These are phyloP conservation scores for Cynaeus angustus DNA, from an alignment of 2,888 invertebrate species.

Conservation along the genomic window DNA sequence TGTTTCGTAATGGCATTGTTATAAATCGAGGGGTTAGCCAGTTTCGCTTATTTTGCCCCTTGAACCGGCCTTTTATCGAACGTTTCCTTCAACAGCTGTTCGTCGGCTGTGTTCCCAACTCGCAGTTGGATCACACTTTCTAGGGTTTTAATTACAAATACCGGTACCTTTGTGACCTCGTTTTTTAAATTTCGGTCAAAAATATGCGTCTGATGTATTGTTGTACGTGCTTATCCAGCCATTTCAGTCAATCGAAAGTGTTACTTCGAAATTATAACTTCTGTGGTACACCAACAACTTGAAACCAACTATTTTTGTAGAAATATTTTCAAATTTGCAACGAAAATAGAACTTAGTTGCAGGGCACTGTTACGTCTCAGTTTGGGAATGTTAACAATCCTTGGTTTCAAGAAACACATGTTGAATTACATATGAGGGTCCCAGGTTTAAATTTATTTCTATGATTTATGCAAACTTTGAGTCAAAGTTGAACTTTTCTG, in stretches of 20 bases:
- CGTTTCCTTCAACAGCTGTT: constrained; percentile 47
- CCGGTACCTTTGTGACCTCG: constrained; percentile 46
- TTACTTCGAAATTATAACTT: constrained; percentile 19
- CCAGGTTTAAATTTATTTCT: no score
- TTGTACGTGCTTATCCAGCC: constrained; percentile 27
- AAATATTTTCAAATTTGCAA: no score
- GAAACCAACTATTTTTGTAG: no score
- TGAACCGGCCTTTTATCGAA: constrained; percentile 42
- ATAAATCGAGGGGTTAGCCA: constrained; percentile 6
- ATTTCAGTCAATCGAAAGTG: constrained; percentile 32
- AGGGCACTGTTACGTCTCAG: no score
- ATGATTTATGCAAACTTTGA: no score
- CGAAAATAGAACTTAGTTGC: no score
- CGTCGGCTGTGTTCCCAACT: constrained; percentile 13
- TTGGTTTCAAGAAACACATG: no score
- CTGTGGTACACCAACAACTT: no score
- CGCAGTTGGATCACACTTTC: constrained; percentile 22
- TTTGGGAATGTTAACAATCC: no score
- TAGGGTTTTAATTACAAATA: constrained; percentile 41
- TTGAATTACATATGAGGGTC: no score
- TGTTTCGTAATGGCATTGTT: constrained; percentile 41
- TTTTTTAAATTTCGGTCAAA: constrained; percentile 37
- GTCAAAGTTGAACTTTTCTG: no score
- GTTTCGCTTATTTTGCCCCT: constrained; percentile 13
- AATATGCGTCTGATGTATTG: constrained; percentile 34